These are phyloP conservation scores for Gypaetus barbatus DNA, from an alignment of 2,797 vertebrate species.

Conservation along the genomic window DNA sequence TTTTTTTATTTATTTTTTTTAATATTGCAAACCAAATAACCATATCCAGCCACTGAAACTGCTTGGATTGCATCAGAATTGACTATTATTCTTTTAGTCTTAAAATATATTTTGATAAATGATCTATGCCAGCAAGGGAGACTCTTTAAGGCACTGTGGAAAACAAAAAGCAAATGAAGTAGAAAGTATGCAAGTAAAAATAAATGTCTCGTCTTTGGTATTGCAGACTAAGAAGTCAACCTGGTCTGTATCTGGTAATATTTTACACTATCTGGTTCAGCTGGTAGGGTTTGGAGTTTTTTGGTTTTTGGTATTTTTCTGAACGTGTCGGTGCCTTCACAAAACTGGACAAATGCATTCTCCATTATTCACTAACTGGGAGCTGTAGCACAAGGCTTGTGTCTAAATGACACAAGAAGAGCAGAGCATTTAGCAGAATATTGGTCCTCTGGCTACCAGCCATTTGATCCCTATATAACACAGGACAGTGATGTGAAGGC, in stretches of 20 bases:
- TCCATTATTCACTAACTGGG: neutral
- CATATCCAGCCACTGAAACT: neutral
- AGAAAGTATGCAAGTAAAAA: neutral
- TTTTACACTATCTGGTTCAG: neutral
- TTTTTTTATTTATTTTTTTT: neutral
- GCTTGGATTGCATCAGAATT: neutral
- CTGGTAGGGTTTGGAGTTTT: neutral
- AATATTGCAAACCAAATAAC: neutral
- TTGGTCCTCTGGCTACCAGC: neutral
- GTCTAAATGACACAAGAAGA: neutral
- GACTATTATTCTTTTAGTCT: neutral
- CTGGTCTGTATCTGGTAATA: neutral
- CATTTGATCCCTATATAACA: neutral
- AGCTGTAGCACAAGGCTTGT: neutral
- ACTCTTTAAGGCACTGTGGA: neutral
- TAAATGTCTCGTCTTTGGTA: neutral
- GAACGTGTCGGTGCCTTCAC: neutral
- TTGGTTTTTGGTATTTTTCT: neutral
- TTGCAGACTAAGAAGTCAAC: neutral
- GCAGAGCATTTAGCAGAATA: neutral
- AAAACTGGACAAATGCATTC: neutral
- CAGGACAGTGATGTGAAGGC: no score
- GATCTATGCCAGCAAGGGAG: neutral
- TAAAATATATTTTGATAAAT: conserved; percentile 30
- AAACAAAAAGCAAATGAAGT: neutral